Evolutionary conservation across 2,113 vertebrate genomes (phyloP), one percentile per base, ranked within the genome.

Genomic region (Anser brachyrhynchus): DNA sequence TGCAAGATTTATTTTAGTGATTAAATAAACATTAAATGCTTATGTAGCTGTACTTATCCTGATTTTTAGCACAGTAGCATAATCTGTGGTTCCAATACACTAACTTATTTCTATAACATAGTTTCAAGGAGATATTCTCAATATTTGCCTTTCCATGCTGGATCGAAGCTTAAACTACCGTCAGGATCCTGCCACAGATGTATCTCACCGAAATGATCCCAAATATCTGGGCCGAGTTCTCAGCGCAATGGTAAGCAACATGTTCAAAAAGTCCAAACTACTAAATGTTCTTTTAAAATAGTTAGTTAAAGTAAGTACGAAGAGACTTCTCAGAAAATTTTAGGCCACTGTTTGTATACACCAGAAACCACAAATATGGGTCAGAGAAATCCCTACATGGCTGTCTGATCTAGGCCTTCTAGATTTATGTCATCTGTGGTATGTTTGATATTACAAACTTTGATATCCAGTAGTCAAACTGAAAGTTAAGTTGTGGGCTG

Each of bases 91-190:
- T 90, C 37, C 19, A 59, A 70, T 78, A 19, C 25, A 39, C 41
- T 87, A 19, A 95, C 28, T 37, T 75, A 22, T 89, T 84, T 73
- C 71, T 93, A 1, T 61, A 14, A 73, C 28, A 21, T 55, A 98
- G 98, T 98, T 98, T 94, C 98, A 98, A 93, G 95, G 62, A n/a
- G 96, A 93, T 35, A 97, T 98, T 86, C 92, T 98, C 90, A 88
- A 89, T 37, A 97, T 97, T 71, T 97, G 97, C 96, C 97, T 98
- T 39, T 31, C 93, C 6, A 78, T 98, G 35, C 37, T 98, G 96
- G 98, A 98, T 62, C 95, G 70, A 23, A 98, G 98, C 87, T 72
- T 98, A 18, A 97, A 97, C 82, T 94, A 97, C 86, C 96, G 96
- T 11, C 95, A 98, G 54, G 98, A 98, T 62, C 88, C 98, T 6